Percentiles rank a stretch among this genome's conserved stretches.
Evolutionary conservation across 92 coral and sea anemone species (phyloP).

Genomic region (Zoanthus gigantus): DNA sequence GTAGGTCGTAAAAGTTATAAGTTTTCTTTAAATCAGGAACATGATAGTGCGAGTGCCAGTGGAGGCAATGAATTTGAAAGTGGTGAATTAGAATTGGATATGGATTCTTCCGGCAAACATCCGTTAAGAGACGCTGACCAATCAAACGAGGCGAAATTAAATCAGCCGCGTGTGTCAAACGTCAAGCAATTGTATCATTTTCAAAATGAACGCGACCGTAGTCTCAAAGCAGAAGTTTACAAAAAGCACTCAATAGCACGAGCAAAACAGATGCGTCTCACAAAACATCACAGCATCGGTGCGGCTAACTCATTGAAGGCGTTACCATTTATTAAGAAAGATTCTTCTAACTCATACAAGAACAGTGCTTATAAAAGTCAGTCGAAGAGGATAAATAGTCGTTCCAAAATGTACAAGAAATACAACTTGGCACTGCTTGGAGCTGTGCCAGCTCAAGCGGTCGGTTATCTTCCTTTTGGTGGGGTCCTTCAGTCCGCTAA

Average conservation of each 20-base stretch:
- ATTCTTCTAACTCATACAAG: background rate
- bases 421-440: conserved; percentile 41
- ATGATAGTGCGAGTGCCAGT: conserved; percentile 5
- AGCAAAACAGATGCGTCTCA: background rate
- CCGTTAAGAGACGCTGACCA: background rate
- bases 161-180: background rate
- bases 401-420: conserved; percentile 36
- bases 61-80: conserved; percentile 4
- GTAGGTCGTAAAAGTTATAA: background rate
- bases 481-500: conserved; percentile 17
- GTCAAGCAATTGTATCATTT: background rate
- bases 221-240: background rate
- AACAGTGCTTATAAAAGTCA: background rate
- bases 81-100: background rate
- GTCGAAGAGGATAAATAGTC: background rate
- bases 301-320: background rate
- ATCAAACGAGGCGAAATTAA: background rate
- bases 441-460: conserved; percentile 23
- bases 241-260: conserved; percentile 36
- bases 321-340: background rate
- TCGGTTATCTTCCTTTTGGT: conserved; percentile 19
- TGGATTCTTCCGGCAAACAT: background rate
- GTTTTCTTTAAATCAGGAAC: background rate
- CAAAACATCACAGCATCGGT: background rate
- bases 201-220: background rate